Evolutionary conservation across 2,113 vertebrate species (phyloP).

Genomic region (Rhizomys pruinosus): DNA sequence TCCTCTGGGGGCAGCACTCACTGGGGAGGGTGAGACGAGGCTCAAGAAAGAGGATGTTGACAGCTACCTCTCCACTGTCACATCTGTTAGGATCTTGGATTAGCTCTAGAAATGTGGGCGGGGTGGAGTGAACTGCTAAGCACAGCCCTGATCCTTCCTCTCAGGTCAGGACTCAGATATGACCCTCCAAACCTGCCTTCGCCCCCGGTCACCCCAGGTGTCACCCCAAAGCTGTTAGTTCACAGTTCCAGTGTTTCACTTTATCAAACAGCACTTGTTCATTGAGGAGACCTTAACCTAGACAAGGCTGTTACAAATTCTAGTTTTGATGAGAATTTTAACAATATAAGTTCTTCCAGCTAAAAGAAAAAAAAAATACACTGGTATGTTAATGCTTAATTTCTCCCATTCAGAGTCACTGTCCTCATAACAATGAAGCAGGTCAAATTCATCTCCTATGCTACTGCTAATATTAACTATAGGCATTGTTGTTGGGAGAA

Average conservation of each 20-base stretch:
- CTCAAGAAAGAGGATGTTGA: not conserved
- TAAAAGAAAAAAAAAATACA: too few relatives aligned
- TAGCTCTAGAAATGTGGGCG: not conserved
- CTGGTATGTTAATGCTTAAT: not conserved
- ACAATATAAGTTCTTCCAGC: too few relatives aligned
- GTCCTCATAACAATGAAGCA: not conserved
- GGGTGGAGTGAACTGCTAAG: not conserved
- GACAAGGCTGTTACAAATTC: too few relatives aligned
- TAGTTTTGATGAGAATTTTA: too few relatives aligned
- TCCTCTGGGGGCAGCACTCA: not conserved
- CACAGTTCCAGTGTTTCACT: too few relatives aligned
- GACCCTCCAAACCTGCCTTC: not conserved
- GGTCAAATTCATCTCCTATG: not conserved
- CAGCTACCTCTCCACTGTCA: fast-evolving
- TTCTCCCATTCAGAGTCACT: not conserved
- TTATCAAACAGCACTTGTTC: too few relatives aligned
- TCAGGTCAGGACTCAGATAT: not conserved
- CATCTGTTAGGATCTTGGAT: not conserved
- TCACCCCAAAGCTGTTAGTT: too few relatives aligned
- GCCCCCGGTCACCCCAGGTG: too few relatives aligned
- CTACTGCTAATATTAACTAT: not conserved
- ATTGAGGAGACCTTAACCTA: too few relatives aligned
- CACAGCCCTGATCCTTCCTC: not conserved
- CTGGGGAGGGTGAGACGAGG: slow-evolving; percentile 9
- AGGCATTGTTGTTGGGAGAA: not conserved